phyloP scores from a whole-genome alignment of 2,797 vertebrate genomes.

The Gymnothorax javanicus region DNA sequence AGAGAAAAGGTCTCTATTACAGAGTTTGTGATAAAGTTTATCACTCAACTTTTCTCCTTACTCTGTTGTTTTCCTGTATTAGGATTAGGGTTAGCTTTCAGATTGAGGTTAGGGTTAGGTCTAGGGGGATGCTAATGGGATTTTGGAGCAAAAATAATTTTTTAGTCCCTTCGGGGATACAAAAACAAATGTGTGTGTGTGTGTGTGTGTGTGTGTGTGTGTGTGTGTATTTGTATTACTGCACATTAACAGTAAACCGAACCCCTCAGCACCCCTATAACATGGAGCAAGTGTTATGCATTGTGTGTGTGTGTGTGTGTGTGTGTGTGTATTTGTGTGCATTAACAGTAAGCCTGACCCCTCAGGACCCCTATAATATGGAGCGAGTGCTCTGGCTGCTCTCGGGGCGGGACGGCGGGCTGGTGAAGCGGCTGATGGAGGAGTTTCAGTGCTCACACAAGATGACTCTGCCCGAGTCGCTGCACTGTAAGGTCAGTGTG shows the following conservation, averaged over 20 bases:
- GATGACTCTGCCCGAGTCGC: constrained; percentile 67
- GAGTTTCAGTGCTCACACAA: constrained; percentile 73
- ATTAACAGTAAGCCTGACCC: neutral
- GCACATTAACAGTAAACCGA: too few species aligned
- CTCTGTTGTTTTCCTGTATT: too few species aligned
- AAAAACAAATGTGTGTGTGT: too few species aligned
- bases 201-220: constrained; percentile 4
- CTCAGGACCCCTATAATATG: constrained; percentile 91
- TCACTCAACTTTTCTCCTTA: too few species aligned
- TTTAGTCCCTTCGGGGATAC: too few species aligned
- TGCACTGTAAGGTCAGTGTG: constrained; percentile 66
- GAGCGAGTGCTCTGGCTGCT: constrained; percentile 92
- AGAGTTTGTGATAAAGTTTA: too few species aligned
- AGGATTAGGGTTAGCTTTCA: too few species aligned
- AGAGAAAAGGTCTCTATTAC: too few species aligned
- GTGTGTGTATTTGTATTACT: neutral
- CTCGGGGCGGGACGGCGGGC: constrained; percentile 63
- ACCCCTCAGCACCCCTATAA: too few species aligned
- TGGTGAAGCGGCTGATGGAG: constrained; percentile 81
- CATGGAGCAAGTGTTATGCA: neutral
- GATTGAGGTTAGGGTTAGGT: too few species aligned
- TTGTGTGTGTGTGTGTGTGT: neutral
- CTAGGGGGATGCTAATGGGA: too few species aligned
- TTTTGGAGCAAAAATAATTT: too few species aligned
- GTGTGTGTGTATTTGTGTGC: neutral